phyloP scores from a whole-genome alignment of 2,113 vertebrate genomes.

The Ellobius talpinus region DNA sequence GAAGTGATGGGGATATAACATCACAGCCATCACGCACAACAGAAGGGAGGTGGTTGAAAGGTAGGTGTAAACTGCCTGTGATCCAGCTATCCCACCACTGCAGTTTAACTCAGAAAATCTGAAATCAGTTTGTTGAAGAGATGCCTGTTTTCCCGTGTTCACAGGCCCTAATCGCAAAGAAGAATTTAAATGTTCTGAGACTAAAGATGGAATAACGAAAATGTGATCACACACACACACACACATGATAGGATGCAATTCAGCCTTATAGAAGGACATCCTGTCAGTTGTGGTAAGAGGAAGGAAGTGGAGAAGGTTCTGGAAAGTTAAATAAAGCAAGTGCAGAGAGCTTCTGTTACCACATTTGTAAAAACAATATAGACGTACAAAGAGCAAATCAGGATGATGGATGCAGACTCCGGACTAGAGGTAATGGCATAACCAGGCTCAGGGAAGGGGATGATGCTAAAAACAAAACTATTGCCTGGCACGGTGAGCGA shows the following conservation, averaged over 20 bases:
- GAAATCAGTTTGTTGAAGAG: not conserved
- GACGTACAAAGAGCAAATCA: not conserved
- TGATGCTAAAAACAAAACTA: not conserved
- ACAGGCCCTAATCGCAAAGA: not conserved
- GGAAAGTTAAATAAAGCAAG: not conserved
- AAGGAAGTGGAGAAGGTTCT: not conserved
- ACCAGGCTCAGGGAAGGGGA: not conserved
- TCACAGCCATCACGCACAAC: not conserved
- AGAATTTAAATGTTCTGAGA: not conserved
- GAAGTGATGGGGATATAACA: not conserved
- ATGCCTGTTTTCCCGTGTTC: too few species aligned
- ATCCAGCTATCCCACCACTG: not conserved
- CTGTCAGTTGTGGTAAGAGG: not conserved
- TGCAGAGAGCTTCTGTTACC: not conserved
- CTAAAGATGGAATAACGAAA: not conserved
- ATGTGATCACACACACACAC: not conserved
- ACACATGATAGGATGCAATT: not conserved
- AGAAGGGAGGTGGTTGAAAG: not conserved
- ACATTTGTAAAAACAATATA: not conserved
- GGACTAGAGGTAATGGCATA: not conserved
- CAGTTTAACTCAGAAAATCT: not conserved
- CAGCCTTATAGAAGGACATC: not conserved
- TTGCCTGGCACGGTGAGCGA: not conserved
- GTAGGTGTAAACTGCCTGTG: not conserved
- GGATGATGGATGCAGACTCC: not conserved